Conservation (phyloP, 2,888 invertebrate genomes). For the Zele albiditarsus region DNA sequence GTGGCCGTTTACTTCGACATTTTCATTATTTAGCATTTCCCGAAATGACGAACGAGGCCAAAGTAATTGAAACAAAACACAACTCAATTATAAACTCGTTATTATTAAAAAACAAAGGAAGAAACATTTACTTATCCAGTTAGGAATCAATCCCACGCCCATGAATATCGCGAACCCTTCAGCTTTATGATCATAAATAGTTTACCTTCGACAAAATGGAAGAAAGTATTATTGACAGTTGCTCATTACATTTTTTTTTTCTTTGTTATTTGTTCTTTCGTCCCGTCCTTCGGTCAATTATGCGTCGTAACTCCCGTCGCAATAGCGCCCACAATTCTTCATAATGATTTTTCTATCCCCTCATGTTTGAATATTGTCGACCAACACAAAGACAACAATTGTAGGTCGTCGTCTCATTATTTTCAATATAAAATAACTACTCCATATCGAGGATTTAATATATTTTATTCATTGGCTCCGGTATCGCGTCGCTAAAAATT, state of each 20-base stretch:
- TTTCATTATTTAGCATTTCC: constrained; percentile 87
- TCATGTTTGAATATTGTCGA: neutral
- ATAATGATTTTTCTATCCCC: constrained; percentile 40
- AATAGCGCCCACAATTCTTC: constrained; percentile 56
- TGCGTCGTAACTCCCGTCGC: constrained; percentile 60
- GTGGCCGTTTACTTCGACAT: constrained; percentile 82
- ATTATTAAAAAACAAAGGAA: neutral
- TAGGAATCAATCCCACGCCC: constrained; percentile 56
- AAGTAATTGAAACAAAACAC: constrained; percentile 72
- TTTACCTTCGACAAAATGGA: constrained; percentile 1
- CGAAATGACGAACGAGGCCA: constrained; percentile 84
- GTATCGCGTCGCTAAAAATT: too few relatives aligned
- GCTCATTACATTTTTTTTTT: neutral
- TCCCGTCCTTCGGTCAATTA: constrained; percentile 58
- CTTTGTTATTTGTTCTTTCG: constrained; percentile 51
- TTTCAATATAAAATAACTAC: neutral
- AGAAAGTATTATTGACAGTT: constrained; percentile 22
- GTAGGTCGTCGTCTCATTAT: neutral
- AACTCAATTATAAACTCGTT: neutral
- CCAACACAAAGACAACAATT: neutral
- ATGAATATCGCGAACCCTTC: constrained; percentile 49
- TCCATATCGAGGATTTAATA: too few relatives aligned
- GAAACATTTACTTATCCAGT: neutral
- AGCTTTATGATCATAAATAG: constrained; percentile 11
- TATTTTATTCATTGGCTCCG: too few relatives aligned